A percentile compares a stretch with the other conserved stretches of the same genome.
phyloP scores from a whole-genome alignment of 2,888 invertebrate genomes.

The Sinohyriopsis cumingii region DNA sequence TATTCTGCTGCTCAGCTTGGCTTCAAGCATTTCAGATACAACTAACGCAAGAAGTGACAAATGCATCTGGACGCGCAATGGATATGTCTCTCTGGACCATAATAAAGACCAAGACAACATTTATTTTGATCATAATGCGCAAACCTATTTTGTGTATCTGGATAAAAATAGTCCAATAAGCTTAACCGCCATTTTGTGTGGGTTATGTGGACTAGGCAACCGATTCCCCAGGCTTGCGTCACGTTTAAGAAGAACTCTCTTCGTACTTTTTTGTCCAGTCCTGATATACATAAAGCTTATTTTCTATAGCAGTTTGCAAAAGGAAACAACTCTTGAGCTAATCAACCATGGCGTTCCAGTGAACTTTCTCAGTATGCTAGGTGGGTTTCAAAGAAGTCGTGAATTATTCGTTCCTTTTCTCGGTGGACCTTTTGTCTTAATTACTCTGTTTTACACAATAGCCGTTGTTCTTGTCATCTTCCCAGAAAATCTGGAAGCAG shows the following conservation, averaged over 20 bases:
- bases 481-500: conserved; percentile 9
- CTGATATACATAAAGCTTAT: conserved; percentile 17
- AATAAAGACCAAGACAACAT: neutral
- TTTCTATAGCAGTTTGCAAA: conserved; percentile 14
- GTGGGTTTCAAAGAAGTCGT: conserved; percentile 23
- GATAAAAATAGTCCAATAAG: conserved; percentile 17
- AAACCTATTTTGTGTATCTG: conserved; percentile 15
- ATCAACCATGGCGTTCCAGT: conserved; percentile 21
- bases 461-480: conserved; percentile 17
- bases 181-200: conserved; percentile 11
- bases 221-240: conserved; percentile 15
- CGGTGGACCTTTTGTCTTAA: conserved; percentile 25
- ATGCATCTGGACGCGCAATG: too few species aligned
- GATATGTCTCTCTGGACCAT: too few species aligned
- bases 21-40: neutral
- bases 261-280: conserved; percentile 11
- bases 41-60: neutral
- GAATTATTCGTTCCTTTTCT: conserved; percentile 17
- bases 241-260: conserved; percentile 14
- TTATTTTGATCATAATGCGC: too few species aligned
- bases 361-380: conserved; percentile 28
- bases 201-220: conserved; percentile 16
- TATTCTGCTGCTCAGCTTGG: conserved; percentile 11
- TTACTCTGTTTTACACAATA: conserved; percentile 11
- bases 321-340: conserved; percentile 12